phyloP scores from a whole-genome alignment of 2,113 vertebrate genomes.

The Xyliphius kryptos region DNA sequence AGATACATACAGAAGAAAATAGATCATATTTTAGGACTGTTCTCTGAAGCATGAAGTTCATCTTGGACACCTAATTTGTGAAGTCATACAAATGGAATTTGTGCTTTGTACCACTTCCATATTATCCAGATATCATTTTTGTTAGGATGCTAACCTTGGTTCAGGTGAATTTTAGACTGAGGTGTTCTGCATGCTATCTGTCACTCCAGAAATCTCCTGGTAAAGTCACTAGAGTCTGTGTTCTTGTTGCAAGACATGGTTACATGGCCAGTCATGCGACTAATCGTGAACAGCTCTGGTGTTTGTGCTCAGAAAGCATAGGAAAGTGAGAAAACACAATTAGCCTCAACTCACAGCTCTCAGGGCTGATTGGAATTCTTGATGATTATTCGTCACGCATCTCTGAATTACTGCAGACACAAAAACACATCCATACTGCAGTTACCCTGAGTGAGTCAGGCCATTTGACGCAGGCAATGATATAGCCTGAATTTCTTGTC shows the following conservation, averaged over 20 bases:
- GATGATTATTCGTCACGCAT: conserved; percentile 31
- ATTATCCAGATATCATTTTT: neutral
- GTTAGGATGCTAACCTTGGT: conserved; percentile 8
- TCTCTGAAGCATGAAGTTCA: too few species aligned
- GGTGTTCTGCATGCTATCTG: neutral
- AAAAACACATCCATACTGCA: conserved; percentile 23
- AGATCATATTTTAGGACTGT: too few species aligned
- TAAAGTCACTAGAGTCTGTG: conserved; percentile 1
- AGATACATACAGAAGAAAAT: too few species aligned
- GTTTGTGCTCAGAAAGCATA: conserved; percentile 35
- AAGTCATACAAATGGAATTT: too few species aligned
- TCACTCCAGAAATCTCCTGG: neutral
- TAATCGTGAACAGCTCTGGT: conserved; percentile 34
- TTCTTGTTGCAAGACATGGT: conserved; percentile 29
- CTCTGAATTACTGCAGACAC: conserved; percentile 23
- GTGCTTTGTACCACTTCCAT: too few species aligned
- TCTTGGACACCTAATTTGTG: too few species aligned
- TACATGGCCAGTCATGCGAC: conserved; percentile 33
- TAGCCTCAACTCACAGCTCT: conserved; percentile 35
- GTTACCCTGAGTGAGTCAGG: conserved; percentile 31
- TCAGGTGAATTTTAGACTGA: neutral
- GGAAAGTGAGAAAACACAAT: conserved; percentile 31
- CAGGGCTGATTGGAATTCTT: conserved; percentile 34
- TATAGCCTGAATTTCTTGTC: conserved; percentile 26
- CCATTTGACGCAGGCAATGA: conserved; percentile 33